Evolutionary conservation across 2,797 vertebrate species (phyloP), one percentile per base, ranked within the genome.

Genomic region (Garrulus glandarius): DNA sequence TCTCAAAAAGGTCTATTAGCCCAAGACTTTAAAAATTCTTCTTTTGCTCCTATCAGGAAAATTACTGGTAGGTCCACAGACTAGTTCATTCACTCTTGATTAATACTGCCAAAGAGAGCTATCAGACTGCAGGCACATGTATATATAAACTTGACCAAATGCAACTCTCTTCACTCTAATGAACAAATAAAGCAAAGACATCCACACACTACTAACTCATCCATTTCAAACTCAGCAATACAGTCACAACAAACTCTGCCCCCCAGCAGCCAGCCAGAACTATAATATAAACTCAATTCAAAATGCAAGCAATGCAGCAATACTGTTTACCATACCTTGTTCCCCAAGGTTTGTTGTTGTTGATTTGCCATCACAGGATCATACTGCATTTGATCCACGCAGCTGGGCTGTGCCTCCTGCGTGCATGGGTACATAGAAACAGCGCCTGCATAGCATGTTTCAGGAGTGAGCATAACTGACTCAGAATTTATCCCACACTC

Each of bases 351-450:
- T 72, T 97, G 98, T 13, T 98, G 96, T 46, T 97, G 98, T 21
- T 98, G 96, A 76, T 78, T 87, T 5, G 95, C 61, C 34, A 91
- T 32, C 60, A 95, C 4, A 18, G 97, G 92, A 29, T 90, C 89
- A 37, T 97, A 98, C 0, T 97, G 97, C 86, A 96, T 93, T 82
- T 91, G 97, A 34, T 97, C 96, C 63, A 92, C 5, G 0, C 68
- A 84, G 87, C 91, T 64, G 61, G 96, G 96, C 57, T 97, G 97
- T 30, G 91, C 72, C 43, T 97, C 97, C 13, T 98, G 95, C 0
- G 96, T 80, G 95, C 97, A 98, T 4, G 97, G 98, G 91, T 98
- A 98, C 97, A 98, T 94, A 8, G 98, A 98, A 61, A 98, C 93
- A 24, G 98, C 97, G 2, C 98, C 98, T 1, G 98, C 93, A 23